Conservation (phyloP, 2,113 vertebrate genomes). For the Tetraodon nigroviridis region DNA sequence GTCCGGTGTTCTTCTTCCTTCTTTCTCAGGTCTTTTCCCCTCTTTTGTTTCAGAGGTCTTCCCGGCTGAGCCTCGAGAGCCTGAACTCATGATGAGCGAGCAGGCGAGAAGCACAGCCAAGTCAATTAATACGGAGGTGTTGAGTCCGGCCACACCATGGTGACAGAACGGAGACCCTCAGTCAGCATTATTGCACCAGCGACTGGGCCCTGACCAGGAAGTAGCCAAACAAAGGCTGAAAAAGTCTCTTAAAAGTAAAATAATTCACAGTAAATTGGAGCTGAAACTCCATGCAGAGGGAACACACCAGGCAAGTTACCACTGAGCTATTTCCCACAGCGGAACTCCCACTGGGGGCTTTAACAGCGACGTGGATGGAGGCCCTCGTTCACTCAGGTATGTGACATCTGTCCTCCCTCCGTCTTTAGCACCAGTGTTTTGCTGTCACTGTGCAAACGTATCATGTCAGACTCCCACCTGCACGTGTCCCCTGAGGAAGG, state of each 20-base stretch:
- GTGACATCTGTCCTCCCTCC: conserved; percentile 32
- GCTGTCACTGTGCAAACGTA: conserved; percentile 36
- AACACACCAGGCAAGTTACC: no score
- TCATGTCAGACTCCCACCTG: conserved; percentile 19
- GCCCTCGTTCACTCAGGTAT: conserved; percentile 20
- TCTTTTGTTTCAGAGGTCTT: conserved; percentile 3
- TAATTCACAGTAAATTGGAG: no score
- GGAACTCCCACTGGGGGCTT: not conserved
- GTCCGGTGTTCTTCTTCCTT: not conserved
- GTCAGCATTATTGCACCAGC: no score
- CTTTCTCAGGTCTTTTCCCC: not conserved
- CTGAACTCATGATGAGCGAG: conserved; percentile 16
- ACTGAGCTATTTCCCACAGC: no score
- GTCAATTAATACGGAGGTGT: conserved; percentile 66
- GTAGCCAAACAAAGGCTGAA: no score
- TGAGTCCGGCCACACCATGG: conserved; percentile 44
- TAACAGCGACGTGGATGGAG: conserved; percentile 2
- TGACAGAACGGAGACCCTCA: conserved; percentile 27
- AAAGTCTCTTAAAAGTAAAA: no score
- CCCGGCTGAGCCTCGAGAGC: conserved; percentile 12
- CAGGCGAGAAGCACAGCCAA: conserved; percentile 31
- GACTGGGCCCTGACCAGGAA: no score
- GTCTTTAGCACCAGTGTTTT: conserved; percentile 14
- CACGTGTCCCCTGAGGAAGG: not conserved
- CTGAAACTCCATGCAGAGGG: no score